Conservation (phyloP, 2,888 invertebrate species). For the Euzophera pinguis region DNA sequence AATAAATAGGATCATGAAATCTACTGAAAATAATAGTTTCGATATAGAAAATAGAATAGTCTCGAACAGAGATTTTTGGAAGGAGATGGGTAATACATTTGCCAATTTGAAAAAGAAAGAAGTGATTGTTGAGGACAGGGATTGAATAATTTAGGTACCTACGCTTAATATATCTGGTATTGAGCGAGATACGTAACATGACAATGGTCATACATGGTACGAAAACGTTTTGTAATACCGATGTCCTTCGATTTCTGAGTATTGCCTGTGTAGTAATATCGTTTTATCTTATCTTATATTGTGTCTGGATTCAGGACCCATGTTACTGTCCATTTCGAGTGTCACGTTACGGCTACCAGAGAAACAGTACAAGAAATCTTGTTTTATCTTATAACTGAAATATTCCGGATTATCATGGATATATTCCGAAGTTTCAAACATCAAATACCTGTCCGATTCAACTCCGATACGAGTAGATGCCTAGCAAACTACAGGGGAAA, state of each 20-base stretch:
- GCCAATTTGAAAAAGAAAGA: too few relatives aligned
- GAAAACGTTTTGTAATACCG: too few relatives aligned
- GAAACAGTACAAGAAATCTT: not conserved
- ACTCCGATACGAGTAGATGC: not conserved
- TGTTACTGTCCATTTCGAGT: constrained; percentile 9
- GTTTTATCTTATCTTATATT: not conserved
- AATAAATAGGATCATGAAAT: too few relatives aligned
- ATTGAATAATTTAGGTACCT: too few relatives aligned
- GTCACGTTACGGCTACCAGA: constrained; percentile 2
- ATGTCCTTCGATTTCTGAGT: not conserved
- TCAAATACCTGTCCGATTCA: not conserved
- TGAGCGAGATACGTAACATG: too few relatives aligned
- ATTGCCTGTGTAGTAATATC: not conserved
- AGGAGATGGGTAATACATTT: too few relatives aligned
- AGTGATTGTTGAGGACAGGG: too few relatives aligned
- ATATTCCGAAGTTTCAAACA: not conserved
- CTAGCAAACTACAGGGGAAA: not conserved
- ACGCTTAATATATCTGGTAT: too few relatives aligned
- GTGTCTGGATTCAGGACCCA: not conserved
- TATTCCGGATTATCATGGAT: not conserved
- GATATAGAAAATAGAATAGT: too few relatives aligned
- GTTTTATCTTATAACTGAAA: not conserved
- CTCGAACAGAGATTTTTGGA: too few relatives aligned
- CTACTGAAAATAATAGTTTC: too few relatives aligned
- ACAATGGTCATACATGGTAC: too few relatives aligned